Base-by-base conservation (phyloP, 2,113 vertebrate genomes). In the Etheostoma spectabile region DNA sequence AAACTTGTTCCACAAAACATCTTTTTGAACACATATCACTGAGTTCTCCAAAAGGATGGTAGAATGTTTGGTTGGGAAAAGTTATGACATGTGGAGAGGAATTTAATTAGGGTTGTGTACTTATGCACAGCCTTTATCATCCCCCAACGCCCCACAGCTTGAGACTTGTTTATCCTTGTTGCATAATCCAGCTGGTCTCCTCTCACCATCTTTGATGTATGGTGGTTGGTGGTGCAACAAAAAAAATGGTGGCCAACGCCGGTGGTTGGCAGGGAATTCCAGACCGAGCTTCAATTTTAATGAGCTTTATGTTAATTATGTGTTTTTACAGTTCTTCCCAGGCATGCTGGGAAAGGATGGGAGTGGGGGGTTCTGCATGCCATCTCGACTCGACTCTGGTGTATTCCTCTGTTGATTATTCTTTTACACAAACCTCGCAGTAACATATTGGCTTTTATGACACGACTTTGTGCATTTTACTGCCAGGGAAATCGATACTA, bases 271-370 rank as follows among this genome's bases (percentile, higher is more conserved):
- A 83, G 35, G 21, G 48, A 86, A 60, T 73, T 85, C 73, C 74
- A 80, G 18, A 74, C 62, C 6, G 7, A 84, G 80, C 57, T 80
- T 59, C 78, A 84, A 88, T 84, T 91, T 90, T 86, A 91, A 93
- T 93, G 79, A 86, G 80, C 87, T 93, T 92, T 88, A 89, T 92
- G 89, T 86, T 93, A 93, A 93, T 93, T 66, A 84, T 77, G 70
- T 84, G 51, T 78, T 88, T 85, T 79, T 85, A 74, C 65, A 88
- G 73, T 80, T 82, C 42, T 82, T 90, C 82, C 49, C 64, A 51
- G 13, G 75, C 82, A 21, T 72, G 30, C 56, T 57, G 78, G 49
- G 73, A 46, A 30, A 22, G 51, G 12, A 3, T 35, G 42, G 14
- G 45, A 6, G 24, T 45, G 35, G 38, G 22, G 53, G 57, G 38